These are phyloP conservation scores for Sinhomidia bicolor DNA, from an alignment of 2,888 invertebrate genomes.

Conservation along the genomic window DNA sequence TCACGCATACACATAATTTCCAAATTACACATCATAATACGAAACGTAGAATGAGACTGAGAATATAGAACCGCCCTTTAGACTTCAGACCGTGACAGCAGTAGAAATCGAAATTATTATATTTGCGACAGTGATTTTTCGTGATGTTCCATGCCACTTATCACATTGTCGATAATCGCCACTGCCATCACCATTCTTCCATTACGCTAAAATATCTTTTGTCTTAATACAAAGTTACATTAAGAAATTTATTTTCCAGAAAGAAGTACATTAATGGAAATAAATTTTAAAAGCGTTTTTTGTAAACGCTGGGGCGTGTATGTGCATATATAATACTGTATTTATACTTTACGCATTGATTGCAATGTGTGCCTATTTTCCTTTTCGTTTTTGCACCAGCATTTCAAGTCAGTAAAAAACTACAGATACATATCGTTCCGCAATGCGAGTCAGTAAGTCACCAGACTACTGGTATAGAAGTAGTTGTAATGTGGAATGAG, in stretches of 20 bases:
- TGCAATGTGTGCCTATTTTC: constrained; percentile 2
- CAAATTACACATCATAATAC: no score
- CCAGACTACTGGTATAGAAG: background rate
- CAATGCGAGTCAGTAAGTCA: constrained; percentile 60
- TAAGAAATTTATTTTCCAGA: constrained; percentile 32
- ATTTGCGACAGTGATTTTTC: constrained; percentile 66
- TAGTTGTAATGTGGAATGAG: background rate
- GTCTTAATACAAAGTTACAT: no score
- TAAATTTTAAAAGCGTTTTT: no score
- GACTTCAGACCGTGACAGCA: constrained; percentile 9
- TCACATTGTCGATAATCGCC: constrained; percentile 58
- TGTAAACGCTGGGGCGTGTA: no score
- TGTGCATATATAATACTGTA: no score
- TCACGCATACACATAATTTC: background rate
- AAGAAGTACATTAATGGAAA: constrained; percentile 49
- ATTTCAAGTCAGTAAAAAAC: background rate
- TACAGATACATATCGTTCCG: constrained; percentile 34
- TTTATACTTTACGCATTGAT: background rate
- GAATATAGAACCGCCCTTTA: constrained; percentile 28
- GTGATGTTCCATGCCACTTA: constrained; percentile 63
- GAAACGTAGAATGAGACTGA: background rate
- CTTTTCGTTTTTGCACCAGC: background rate
- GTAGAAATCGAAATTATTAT: constrained; percentile 16
- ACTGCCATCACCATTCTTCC: constrained; percentile 56
- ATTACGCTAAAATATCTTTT: constrained; percentile 48